Conservation (phyloP, 2,888 invertebrate species). For the Drosophila rellima region DNA sequence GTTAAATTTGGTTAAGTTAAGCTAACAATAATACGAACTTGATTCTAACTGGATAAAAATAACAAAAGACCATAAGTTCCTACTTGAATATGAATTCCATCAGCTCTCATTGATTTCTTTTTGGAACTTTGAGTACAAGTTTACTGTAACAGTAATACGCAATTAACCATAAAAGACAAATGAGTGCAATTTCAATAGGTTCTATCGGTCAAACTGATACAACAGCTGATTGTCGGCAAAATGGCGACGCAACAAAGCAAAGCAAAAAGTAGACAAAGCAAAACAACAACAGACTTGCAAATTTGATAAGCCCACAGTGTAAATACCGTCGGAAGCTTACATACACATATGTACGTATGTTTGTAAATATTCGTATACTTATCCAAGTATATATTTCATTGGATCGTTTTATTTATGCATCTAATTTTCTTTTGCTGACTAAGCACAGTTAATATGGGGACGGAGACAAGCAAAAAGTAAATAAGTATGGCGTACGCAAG, state of each 20-base stretch:
- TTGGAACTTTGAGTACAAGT: conserved; percentile 1
- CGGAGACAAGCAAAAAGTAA: conserved; percentile 50
- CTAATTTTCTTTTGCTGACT: conserved; percentile 58
- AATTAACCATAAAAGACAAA: conserved; percentile 21
- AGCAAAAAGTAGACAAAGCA: conserved; percentile 24
- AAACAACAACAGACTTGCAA: conserved; percentile 35
- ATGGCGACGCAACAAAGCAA: conserved; percentile 55
- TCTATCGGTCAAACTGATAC: conserved; percentile 65
- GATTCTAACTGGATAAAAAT: conserved; percentile 1
- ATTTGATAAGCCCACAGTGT: conserved; percentile 41
- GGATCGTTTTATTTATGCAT: conserved; percentile 47
- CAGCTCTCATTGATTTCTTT: not conserved
- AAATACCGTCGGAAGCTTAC: conserved; percentile 11
- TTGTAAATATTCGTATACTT: conserved; percentile 32
- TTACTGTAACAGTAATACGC: conserved; percentile 22
- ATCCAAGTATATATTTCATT: conserved; percentile 32
- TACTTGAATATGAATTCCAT: not conserved
- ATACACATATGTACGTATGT: not conserved
- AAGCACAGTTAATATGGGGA: conserved; percentile 60
- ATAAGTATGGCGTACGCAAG: conserved; percentile 67
- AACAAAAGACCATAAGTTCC: too few relatives aligned
- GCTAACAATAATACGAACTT: not conserved
- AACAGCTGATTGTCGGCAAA: conserved; percentile 64
- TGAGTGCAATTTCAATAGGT: conserved; percentile 14
- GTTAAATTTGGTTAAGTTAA: not conserved